phyloP scores from a whole-genome alignment of 2,113 vertebrate genomes.

The Silurus asotus region DNA sequence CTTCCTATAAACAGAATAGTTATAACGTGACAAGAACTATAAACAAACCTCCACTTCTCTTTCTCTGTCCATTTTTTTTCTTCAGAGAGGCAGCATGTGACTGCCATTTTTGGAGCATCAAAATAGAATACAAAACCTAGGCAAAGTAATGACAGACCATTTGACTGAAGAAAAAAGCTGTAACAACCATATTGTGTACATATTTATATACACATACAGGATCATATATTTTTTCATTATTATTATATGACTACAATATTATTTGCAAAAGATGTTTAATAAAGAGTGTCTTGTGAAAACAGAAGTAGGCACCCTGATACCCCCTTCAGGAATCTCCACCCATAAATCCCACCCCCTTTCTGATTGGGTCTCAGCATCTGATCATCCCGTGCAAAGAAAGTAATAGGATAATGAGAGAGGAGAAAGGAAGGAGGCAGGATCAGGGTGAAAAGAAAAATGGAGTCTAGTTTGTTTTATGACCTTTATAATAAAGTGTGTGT shows the following conservation, averaged over 20 bases:
- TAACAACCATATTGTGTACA: not conserved
- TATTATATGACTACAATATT: not conserved
- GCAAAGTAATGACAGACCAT: not conserved
- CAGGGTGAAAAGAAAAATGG: not conserved
- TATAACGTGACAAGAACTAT: not conserved
- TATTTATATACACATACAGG: not conserved
- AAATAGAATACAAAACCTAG: not conserved
- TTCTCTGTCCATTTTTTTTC: not conserved
- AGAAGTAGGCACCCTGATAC: not conserved
- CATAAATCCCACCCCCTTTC: slow-evolving; percentile 28
- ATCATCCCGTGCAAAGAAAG: not conserved
- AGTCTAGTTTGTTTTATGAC: slow-evolving; percentile 6
- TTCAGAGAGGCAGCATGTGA: slow-evolving; percentile 27
- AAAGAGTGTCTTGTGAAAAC: not conserved
- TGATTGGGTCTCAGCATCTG: slow-evolving; percentile 29
- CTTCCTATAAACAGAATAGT: slow-evolving; percentile 1
- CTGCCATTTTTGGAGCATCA: not conserved
- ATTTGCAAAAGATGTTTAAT: not conserved
- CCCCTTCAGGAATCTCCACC: not conserved
- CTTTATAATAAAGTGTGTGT: not conserved
- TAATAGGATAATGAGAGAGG: not conserved
- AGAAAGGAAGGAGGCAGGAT: not conserved
- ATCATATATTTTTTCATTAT: not conserved
- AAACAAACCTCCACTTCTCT: not conserved
- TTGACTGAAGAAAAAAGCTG: not conserved